These are phyloP conservation scores for Aurelia coerulea DNA, from an alignment of 30 jellyfish, hydroid and myxozoan genomes.

Conservation along the genomic window DNA sequence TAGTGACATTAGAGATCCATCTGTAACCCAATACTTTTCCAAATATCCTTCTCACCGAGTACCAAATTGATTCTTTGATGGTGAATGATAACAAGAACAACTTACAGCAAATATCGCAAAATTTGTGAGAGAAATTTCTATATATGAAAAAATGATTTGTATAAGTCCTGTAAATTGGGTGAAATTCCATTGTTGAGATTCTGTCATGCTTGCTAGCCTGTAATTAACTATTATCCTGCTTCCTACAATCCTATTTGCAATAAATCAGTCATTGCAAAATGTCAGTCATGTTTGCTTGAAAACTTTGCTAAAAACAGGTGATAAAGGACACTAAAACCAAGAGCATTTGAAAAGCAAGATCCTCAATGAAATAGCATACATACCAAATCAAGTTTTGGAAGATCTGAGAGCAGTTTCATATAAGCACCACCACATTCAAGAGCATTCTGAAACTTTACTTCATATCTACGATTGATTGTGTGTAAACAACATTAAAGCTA, in stretches of 20 bases:
- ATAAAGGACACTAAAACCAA: too few relatives aligned
- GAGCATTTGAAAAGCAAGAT: background rate
- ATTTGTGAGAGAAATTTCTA: background rate
- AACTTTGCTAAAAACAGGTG: too few relatives aligned
- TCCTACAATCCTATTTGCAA: background rate
- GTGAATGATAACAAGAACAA: background rate
- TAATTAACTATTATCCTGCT: background rate
- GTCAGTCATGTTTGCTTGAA: background rate
- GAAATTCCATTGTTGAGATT: background rate
- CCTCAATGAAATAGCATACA: background rate
- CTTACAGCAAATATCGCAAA: constrained; percentile 1
- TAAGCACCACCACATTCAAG: constrained; percentile 98
- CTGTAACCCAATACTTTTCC: background rate
- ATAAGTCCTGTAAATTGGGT: background rate
- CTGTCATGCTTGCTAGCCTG: background rate
- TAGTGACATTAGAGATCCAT: background rate
- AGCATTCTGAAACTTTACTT: constrained; percentile 84
- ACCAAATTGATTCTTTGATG: background rate
- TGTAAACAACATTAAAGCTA: background rate
- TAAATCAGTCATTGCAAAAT: too few relatives aligned
- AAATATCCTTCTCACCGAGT: background rate
- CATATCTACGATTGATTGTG: constrained; percentile 60
- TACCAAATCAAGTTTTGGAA: constrained; percentile 73
- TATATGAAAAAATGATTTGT: background rate
- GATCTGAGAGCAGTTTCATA: constrained; percentile 83